Conservation (phyloP, 2,113 vertebrate species). For the Eleginops maclovinus region DNA sequence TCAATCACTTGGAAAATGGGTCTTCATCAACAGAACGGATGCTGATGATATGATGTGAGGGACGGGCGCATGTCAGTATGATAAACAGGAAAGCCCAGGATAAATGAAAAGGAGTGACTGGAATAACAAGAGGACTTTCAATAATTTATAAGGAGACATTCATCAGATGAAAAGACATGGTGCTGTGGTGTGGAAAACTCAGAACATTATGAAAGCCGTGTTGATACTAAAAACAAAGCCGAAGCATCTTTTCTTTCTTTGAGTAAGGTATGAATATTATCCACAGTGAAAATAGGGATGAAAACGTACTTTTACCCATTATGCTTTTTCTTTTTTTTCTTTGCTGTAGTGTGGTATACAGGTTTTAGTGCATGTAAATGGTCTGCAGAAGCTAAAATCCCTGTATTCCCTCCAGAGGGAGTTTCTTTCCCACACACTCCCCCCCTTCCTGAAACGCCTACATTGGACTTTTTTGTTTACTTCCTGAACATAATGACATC, state of each 20-base stretch:
- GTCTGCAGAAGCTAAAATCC: too few relatives aligned
- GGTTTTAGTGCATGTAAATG: too few relatives aligned
- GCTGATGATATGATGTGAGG: conserved; percentile 51
- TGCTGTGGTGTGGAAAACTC: conserved; percentile 39
- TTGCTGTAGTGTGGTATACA: too few relatives aligned
- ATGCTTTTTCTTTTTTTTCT: too few relatives aligned
- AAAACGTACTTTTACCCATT: neutral
- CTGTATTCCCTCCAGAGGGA: too few relatives aligned
- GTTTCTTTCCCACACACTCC: too few relatives aligned
- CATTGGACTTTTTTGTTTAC: too few relatives aligned
- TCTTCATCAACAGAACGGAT: conserved; percentile 27
- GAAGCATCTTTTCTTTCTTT: conserved; percentile 3
- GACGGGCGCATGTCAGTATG: conserved; percentile 55
- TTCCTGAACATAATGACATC: too few relatives aligned
- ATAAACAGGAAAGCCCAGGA: conserved; percentile 65
- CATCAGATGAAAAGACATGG: conserved; percentile 63
- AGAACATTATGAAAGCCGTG: conserved; percentile 5
- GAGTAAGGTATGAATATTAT: neutral
- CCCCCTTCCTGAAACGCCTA: too few relatives aligned
- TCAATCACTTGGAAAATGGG: conserved; percentile 67
- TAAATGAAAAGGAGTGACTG: conserved; percentile 69
- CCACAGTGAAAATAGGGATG: conserved; percentile 25
- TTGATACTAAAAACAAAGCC: conserved; percentile 23
- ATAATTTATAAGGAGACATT: conserved; percentile 76
- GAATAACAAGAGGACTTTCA: conserved; percentile 71